Base-by-base conservation (phyloP, 2,888 invertebrate species). In the Fragum fragum region DNA sequence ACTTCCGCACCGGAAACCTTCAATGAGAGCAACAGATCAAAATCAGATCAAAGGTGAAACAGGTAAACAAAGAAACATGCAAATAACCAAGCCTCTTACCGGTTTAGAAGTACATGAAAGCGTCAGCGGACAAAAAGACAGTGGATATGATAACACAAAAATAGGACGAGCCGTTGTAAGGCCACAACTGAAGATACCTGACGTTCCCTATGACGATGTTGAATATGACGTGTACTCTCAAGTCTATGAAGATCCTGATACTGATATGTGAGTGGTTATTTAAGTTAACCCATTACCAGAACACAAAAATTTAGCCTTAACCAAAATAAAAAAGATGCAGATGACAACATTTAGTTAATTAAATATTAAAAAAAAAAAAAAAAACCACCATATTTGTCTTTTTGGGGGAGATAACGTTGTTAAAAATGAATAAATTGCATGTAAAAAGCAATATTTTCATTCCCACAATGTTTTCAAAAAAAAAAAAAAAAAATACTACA, bases 101-200 rank as follows among this genome's bases (percentile, higher is more conserved):
- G 61, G 28, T n/a, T 16, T 61, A 18, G 32, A 32, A 32, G 29
- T 32, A 61, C 61, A 32, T 18, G 18, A 9, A 9, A 18, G 18
- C 16, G 61, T 28, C 18, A 61, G 61, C 9, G 32, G 32, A n/a
- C 14, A n/a, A 32, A 29, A 2, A 47, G n/a, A 61, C 7, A 16
- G 28, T n/a, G 61, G 61, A 3, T 66, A 66, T 26, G 42, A 23
- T 11, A 66, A 66, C 23, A 66, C 66, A 16, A 39, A 66, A 21
- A 66, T 66, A 16, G 66, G 23, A 1, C n/a, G 66, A 39, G 66
- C 66, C 5, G 66, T 42, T 5, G 66, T 66, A 3, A 66, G 42
- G n/a, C 66, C 66, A 42, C 66, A 66, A 66, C 42, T 18, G 18
- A 1, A 28, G 26, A 16, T 57, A 28, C 26, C 57, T 3, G 26